These are phyloP conservation scores for Papilio elwesi DNA, from an alignment of 2,888 invertebrate genomes.

Conservation along the genomic window DNA sequence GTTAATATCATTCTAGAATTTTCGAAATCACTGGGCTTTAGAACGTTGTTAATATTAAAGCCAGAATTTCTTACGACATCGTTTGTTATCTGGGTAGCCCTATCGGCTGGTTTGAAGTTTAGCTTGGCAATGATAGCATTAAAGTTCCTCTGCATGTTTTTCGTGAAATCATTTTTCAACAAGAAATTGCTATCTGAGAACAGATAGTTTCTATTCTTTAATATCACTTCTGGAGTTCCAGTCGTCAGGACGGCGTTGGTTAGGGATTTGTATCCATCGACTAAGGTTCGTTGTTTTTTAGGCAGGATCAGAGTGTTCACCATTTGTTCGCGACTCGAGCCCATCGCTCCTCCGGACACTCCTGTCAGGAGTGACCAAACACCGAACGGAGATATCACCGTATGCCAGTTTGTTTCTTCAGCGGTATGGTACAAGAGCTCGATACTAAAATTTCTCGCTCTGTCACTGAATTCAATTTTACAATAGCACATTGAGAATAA, in stretches of 20 bases:
- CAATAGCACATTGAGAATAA: slow-evolving; percentile 55
- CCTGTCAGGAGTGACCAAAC: slow-evolving; percentile 75
- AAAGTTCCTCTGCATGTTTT: slow-evolving; percentile 60
- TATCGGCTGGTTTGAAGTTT: slow-evolving; percentile 59
- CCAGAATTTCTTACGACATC: slow-evolving; percentile 65
- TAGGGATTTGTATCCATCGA: slow-evolving; percentile 60
- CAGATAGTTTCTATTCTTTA: slow-evolving; percentile 66
- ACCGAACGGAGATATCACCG: slow-evolving; percentile 73
- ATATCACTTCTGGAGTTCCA: slow-evolving; percentile 58
- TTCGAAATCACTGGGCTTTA: slow-evolving; percentile 75
- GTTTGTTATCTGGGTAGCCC: slow-evolving; percentile 61
- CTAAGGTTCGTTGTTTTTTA: slow-evolving; percentile 51
- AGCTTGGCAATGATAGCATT: slow-evolving; percentile 62
- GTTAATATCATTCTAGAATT: slow-evolving; percentile 86
- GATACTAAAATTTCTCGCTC: slow-evolving; percentile 70
- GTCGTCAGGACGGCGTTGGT: slow-evolving; percentile 58
- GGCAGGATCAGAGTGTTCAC: slow-evolving; percentile 64
- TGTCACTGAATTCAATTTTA: slow-evolving; percentile 65
- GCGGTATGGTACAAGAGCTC: slow-evolving; percentile 66
- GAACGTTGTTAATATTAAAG: slow-evolving; percentile 63
- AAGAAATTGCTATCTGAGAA: slow-evolving; percentile 65
- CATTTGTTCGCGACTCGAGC: slow-evolving; percentile 61
- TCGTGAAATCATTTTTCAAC: slow-evolving; percentile 51
- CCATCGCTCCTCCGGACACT: slow-evolving; percentile 64
- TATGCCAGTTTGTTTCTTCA: slow-evolving; percentile 62